These are phyloP conservation scores for Hylia prasina DNA, from an alignment of 2,113 vertebrate genomes.

Conservation along the genomic window DNA sequence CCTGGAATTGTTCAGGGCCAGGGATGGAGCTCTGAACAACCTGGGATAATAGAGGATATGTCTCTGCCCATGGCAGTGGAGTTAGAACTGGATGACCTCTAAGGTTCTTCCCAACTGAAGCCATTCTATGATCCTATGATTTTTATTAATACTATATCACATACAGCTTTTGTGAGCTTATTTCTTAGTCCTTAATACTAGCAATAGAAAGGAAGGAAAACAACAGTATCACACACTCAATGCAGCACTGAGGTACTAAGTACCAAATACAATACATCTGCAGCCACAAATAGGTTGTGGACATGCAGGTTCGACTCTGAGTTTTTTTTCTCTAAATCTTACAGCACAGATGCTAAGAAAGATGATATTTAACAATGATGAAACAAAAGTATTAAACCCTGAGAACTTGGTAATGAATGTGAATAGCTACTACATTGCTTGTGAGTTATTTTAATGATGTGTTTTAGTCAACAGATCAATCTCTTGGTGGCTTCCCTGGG, in stretches of 20 bases:
- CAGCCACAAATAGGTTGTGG: not conserved
- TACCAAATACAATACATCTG: not conserved
- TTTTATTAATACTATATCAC: not conserved
- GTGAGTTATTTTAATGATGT: not conserved
- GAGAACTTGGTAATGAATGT: not conserved
- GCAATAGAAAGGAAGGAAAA: not conserved
- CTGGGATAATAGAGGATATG: not conserved
- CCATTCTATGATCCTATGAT: no score
- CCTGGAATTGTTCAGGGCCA: no score
- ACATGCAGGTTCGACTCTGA: fast-evolving
- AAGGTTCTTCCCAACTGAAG: not conserved
- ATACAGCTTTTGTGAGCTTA: not conserved
- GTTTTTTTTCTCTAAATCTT: not conserved
- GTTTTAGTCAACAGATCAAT: not conserved
- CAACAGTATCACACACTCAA: not conserved
- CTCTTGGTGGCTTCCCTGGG: not conserved
- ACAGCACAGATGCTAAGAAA: not conserved
- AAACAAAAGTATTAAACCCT: not conserved
- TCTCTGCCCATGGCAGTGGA: not conserved
- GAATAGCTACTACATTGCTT: not conserved
- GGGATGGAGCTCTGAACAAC: not conserved
- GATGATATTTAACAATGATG: not conserved
- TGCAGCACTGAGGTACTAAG: not conserved
- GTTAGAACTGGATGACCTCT: not conserved
- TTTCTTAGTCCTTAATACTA: not conserved